Percentiles rank a stretch among this genome's conserved stretches.
phyloP scores from a whole-genome alignment of 2,113 vertebrate genomes.

The Zosterops japonicus region DNA sequence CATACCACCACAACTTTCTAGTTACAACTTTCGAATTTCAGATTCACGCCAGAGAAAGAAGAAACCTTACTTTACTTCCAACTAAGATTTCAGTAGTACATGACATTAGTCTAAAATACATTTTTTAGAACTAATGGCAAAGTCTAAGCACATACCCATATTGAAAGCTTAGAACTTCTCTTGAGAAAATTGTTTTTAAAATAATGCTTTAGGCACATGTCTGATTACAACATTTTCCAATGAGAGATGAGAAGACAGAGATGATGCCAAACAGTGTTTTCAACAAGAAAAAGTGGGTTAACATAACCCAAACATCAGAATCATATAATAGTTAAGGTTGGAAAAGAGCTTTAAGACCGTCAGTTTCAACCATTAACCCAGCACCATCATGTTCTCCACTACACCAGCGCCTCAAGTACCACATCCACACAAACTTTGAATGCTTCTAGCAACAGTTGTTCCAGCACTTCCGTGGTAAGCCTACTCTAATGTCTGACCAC shows the following conservation, averaged over 20 bases:
- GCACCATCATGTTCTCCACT: not conserved
- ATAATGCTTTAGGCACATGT: not conserved
- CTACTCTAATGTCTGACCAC: not conserved
- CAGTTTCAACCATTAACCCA: not conserved
- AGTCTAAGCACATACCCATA: not conserved
- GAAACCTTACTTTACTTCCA: not conserved
- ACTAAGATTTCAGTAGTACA: not conserved
- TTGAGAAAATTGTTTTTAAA: not conserved
- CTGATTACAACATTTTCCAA: not conserved
- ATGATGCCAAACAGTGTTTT: not conserved
- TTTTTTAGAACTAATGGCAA: not conserved
- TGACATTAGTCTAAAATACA: not conserved
- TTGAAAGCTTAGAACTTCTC: not conserved
- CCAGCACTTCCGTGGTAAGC: not conserved
- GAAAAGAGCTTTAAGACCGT: not conserved
- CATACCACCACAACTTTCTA: not conserved
- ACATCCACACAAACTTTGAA: not conserved
- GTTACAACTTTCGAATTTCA: not conserved
- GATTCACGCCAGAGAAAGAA: not conserved
- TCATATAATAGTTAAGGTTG: rapidly evolving
- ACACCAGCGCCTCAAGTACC: too few relatives aligned
- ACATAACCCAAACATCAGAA: not conserved
- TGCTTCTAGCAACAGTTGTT: not conserved
- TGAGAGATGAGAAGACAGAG: not conserved
- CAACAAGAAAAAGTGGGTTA: not conserved